phyloP scores from a whole-genome alignment of 35 echinoderm and acorn worm genomes.

The Hemicentrotus pulcherrimus region DNA sequence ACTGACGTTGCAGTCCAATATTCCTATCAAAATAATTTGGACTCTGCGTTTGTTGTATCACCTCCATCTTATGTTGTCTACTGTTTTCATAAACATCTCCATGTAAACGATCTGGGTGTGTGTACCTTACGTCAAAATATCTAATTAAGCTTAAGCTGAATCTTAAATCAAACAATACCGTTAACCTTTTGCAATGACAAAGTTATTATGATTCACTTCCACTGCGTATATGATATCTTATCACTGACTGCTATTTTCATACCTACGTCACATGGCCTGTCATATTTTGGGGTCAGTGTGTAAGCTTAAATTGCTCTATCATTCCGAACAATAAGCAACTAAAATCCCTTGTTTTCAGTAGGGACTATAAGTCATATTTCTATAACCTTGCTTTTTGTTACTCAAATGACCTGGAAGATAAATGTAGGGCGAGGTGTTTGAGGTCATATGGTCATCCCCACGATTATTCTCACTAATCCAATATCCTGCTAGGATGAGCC shows the following conservation, averaged over 20 bases:
- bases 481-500: background rate
- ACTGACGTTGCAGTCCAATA: background rate
- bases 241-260: background rate
- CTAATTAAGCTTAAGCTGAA: background rate
- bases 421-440: background rate
- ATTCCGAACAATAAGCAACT: background rate
- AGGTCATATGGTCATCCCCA: background rate
- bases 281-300: background rate
- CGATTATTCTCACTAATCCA: background rate
- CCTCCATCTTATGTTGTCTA: background rate
- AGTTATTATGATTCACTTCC: conserved; percentile 13
- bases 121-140: background rate
- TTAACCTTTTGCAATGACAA: conserved; percentile 4
- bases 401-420: background rate
- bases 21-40: background rate
- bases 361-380: background rate
- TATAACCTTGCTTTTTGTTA: background rate
- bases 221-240: background rate
- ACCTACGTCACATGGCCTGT: background rate
- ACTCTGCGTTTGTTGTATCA: background rate
- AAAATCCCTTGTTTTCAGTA: background rate
- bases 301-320: background rate
- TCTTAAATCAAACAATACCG: background rate
- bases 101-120: background rate
- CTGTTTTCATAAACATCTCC: conserved; percentile 2